A percentile compares a stretch with the other conserved stretches of the same genome.
Conservation (phyloP, 2,797 vertebrate genomes). For the Phrynocephalus vlangalii region DNA sequence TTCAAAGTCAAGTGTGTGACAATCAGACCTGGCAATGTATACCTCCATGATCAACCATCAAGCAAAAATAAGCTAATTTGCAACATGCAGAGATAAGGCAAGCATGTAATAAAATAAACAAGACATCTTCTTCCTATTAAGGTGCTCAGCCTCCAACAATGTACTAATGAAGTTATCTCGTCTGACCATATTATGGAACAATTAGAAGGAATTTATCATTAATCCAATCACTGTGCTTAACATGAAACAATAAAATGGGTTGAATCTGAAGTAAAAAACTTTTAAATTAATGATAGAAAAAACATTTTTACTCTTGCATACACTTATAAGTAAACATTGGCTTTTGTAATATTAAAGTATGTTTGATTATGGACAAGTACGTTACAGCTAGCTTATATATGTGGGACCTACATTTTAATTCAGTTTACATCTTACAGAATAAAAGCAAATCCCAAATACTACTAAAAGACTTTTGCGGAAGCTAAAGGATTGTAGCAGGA, state of each 20-base stretch:
- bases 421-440: background rate
- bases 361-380: background rate
- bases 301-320: background rate
- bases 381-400: background rate
- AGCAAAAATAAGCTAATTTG: no score
- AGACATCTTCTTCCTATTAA: no score
- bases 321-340: background rate
- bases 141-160: no score
- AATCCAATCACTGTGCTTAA: background rate
- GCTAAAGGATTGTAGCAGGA: slow-evolving; percentile 4
- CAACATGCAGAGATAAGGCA: no score
- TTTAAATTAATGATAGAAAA: background rate
- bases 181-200: background rate
- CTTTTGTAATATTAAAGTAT: no score
- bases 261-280: background rate
- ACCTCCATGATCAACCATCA: no score
- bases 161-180: no score
- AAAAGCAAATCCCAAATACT: background rate
- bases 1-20: no score
- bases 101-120: no score
- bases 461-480: background rate
- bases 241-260: background rate
- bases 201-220: background rate
- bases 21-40: no score
- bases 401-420: background rate